Evolutionary conservation across 2,888 invertebrate genomes (phyloP), one percentile per base, ranked within the genome.

Genomic region (Calameuta idolon): DNA sequence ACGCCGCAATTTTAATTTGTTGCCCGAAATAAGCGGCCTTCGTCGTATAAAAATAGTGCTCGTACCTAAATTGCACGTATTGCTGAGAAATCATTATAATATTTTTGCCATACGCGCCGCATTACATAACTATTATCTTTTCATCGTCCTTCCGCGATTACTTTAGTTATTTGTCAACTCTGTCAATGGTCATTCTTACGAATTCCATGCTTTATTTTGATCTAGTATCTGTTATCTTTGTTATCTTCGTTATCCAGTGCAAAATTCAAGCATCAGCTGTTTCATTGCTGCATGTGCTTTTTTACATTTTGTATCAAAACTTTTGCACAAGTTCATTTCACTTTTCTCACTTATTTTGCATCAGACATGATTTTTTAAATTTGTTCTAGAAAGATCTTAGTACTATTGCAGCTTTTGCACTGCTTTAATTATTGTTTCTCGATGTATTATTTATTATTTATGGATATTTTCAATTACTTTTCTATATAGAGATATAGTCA

Each of bases 331-430:
- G 31, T 33, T 71, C 31, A 31, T 12, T 71, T 33, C 12, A 71
- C 31, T 34, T 33, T 33, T 33, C 12, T 71, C 4, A 31, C 31
- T 71, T 71, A 33, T 71, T 5, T 33, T 71, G 15, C 31, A 31
- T 31, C 33, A 34, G 23, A 30, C 71, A 31, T 11, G 33, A 71
- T 71, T 55, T 55, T 69, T 33, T 76, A 4, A 12, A 69, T 33
- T 69, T 76, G 0, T 76, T 12, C 12, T 30, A 85, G 86, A 86
- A 76, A 83, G 74, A 75, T 75, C 76, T 73, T 73, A 76, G 75
- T 80, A 79, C 74, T 78, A 9, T 55, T 55, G 55, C 23, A 9
- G 23, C 55, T 23, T 40, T 40, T 55, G 23, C 9, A 0, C 23
- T 55, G 55, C 9, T 55, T 5, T 55, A 23, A 55, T 23, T 55